phyloP scores from a whole-genome alignment of 2,797 vertebrate genomes.

The Oreochromis grahami region DNA sequence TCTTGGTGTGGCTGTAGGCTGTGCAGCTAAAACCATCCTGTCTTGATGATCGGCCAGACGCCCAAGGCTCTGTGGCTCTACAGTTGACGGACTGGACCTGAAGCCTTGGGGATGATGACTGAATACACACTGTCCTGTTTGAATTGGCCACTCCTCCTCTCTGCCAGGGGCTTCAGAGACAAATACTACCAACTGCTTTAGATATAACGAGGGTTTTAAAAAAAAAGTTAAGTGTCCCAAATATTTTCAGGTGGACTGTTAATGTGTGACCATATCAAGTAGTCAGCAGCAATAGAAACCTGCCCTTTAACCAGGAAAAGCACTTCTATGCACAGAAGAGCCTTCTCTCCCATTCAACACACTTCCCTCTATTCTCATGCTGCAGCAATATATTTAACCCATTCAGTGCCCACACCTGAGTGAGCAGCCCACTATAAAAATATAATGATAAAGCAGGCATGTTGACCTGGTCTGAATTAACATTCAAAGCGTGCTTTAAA shows the following conservation, averaged over 20 bases:
- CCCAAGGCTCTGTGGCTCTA: background rate
- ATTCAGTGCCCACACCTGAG: slow-evolving; percentile 19
- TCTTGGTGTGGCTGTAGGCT: slow-evolving; percentile 12
- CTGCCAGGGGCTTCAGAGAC: background rate
- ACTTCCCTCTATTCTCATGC: slow-evolving; percentile 45
- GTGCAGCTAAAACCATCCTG: background rate
- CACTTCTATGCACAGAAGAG: slow-evolving; percentile 10
- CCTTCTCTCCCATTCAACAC: slow-evolving; percentile 1
- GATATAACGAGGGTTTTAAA: background rate
- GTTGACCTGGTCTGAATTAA: background rate
- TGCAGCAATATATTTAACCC: slow-evolving; percentile 70
- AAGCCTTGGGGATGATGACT: slow-evolving; percentile 24
- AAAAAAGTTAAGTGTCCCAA: background rate
- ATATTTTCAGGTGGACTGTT: background rate
- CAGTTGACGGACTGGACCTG: slow-evolving; percentile 31
- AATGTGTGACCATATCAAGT: background rate
- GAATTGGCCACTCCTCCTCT: slow-evolving; percentile 3
- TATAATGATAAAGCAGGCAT: background rate
- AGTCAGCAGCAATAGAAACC: background rate
- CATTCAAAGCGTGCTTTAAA: rapidly evolving
- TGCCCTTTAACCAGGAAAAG: slow-evolving; percentile 26
- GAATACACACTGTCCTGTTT: slow-evolving; percentile 14
- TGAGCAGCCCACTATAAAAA: background rate
- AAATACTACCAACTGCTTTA: background rate
- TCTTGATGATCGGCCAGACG: background rate